Evolutionary conservation across 2,888 invertebrate genomes (phyloP).

Genomic region (Chloroclysta siterata): DNA sequence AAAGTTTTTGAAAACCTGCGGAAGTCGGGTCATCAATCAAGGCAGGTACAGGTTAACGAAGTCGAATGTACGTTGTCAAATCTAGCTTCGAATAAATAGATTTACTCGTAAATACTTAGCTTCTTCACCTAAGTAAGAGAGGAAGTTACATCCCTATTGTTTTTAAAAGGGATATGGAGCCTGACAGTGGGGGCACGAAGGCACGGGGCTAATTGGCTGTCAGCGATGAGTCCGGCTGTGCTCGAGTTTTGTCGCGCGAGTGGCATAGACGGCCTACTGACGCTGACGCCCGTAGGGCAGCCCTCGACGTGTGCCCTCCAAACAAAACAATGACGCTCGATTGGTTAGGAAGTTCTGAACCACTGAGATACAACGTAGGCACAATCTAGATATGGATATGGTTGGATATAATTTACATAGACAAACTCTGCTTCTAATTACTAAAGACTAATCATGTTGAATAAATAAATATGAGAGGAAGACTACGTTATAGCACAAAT

Average conservation of each 20-base stretch:
- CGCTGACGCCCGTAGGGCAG: constrained; percentile 33
- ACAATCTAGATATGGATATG: constrained; percentile 21
- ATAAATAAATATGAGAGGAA: constrained; percentile 10
- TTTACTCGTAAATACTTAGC: neutral
- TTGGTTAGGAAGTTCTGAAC: constrained; percentile 46
- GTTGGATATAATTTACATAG: constrained; percentile 15
- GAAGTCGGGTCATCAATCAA: constrained; percentile 5
- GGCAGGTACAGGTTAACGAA: neutral
- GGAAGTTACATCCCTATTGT: constrained; percentile 13
- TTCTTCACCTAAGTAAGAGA: neutral
- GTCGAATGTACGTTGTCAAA: neutral
- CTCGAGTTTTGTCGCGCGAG: constrained; percentile 54
- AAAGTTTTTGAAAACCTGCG: constrained; percentile 16
- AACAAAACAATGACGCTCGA: constrained; percentile 63
- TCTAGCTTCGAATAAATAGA: neutral
- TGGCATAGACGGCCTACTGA: constrained; percentile 56
- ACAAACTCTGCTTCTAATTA: constrained; percentile 22
- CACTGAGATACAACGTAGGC: constrained; percentile 18
- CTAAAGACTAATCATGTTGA: constrained; percentile 17
- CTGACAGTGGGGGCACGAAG: constrained; percentile 52
- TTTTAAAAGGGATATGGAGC: constrained; percentile 18
- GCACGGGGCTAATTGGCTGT: constrained; percentile 80
- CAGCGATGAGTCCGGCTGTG: constrained; percentile 73
- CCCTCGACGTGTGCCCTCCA: constrained; percentile 56
- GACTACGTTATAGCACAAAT: constrained; percentile 8